Evolutionary conservation across 2,113 vertebrate species (phyloP).

Genomic region (Strix aluco): DNA sequence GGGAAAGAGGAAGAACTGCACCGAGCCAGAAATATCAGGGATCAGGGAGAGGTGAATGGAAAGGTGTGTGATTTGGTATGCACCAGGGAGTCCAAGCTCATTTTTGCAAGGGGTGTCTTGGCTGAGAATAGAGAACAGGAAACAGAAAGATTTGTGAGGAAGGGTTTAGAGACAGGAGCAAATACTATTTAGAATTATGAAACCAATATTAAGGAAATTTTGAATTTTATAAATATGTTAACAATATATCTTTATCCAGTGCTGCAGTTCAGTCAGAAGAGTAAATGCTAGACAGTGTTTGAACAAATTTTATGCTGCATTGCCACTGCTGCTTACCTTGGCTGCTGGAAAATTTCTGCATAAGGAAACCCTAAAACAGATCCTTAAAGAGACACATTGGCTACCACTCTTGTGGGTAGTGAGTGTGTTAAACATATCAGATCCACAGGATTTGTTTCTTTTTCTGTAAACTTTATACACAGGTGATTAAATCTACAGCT

Average conservation of each 20-base stretch:
- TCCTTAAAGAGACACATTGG: neutral
- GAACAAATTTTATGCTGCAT: neutral
- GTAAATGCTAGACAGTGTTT: neutral
- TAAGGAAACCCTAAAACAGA: neutral
- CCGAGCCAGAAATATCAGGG: neutral
- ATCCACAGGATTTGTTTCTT: neutral
- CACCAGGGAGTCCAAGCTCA: neutral
- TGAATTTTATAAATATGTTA: neutral
- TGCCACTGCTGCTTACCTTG: neutral
- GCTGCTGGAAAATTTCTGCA: neutral
- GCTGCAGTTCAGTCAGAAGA: neutral
- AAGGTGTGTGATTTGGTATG: neutral
- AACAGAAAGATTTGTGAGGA: conserved; percentile 6
- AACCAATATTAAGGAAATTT: neutral
- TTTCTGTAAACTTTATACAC: neutral
- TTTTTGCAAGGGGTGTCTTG: neutral
- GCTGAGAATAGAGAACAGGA: neutral
- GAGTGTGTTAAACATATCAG: neutral
- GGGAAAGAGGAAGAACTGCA: conserved; percentile 24
- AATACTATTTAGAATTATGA: neutral
- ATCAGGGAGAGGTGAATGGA: conserved; percentile 31
- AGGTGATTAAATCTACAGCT: neutral
- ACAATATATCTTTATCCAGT: neutral
- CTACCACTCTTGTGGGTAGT: neutral
- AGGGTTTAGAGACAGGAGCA: neutral